phyloP scores from a whole-genome alignment of 2,888 invertebrate species.

The Epistrophe grossulariae region DNA sequence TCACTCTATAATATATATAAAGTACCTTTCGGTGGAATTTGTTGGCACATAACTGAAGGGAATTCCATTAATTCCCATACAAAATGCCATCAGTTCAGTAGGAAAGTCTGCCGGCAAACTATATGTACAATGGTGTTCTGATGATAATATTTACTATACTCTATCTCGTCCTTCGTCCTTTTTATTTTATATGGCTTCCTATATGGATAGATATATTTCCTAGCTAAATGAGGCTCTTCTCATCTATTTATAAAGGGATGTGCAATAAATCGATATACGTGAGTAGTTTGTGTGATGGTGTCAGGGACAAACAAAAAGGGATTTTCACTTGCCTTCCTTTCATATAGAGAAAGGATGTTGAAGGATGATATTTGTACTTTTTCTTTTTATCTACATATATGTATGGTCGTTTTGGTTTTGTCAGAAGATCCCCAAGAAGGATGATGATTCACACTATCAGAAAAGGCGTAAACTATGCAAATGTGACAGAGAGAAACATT shows the following conservation, averaged over 20 bases:
- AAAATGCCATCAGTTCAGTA: background rate
- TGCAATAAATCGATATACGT: conserved; percentile 64
- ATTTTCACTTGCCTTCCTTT: background rate
- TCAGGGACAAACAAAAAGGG: background rate
- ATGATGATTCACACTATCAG: conserved; percentile 14
- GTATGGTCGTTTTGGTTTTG: conserved; percentile 17
- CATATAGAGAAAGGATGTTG: background rate
- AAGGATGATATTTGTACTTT: conserved; percentile 8
- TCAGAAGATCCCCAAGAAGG: background rate
- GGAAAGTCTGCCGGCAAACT: conserved; percentile 44
- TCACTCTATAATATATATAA: background rate
- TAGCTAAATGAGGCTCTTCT: conserved; percentile 39
- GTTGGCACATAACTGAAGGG: conserved; percentile 59
- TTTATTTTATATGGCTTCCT: conserved; percentile 8
- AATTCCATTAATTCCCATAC: conserved; percentile 61
- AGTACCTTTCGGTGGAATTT: conserved; percentile 39
- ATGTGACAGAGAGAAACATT: conserved; percentile 52
- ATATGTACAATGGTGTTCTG: conserved; percentile 2
- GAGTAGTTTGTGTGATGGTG: background rate
- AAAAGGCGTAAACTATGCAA: conserved; percentile 46
- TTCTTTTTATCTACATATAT: background rate
- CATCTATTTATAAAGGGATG: conserved; percentile 33
- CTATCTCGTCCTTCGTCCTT: conserved; percentile 17
- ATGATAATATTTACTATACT: conserved; percentile 54
- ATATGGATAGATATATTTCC: background rate